A percentile compares a stretch with the other conserved stretches of the same genome.
Evolutionary conservation across 2,797 vertebrate genomes (phyloP).

Genomic region (Peromyscus aztecus): DNA sequence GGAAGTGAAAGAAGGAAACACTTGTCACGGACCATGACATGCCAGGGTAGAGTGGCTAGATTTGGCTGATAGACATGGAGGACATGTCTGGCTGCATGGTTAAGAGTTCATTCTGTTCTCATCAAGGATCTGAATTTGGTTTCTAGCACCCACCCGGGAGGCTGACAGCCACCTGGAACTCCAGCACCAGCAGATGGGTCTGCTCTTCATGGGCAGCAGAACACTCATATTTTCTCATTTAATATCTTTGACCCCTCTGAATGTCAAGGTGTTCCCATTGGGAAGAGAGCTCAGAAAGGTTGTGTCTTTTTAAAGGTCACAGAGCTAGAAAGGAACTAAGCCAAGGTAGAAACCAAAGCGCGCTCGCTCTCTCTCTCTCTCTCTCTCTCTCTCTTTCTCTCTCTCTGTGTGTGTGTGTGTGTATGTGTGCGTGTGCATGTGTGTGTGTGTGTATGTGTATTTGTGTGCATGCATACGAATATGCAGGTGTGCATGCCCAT

Average conservation of each 20-base stretch:
- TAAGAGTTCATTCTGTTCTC: not conserved
- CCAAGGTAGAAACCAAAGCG: not conserved
- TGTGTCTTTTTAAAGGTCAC: conserved; percentile 11
- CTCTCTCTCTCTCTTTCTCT: too few relatives aligned
- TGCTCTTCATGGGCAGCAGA: not conserved
- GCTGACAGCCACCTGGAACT: not conserved
- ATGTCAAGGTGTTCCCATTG: not conserved
- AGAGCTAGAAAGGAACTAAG: not conserved
- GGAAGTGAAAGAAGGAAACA: conserved; percentile 51
- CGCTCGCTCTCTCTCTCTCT: too few relatives aligned
- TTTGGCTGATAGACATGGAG: not conserved
- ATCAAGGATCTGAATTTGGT: not conserved
- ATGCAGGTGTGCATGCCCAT: not conserved
- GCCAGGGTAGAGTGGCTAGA: not conserved
- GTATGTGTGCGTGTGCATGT: too few relatives aligned
- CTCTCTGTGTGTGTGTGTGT: too few relatives aligned
- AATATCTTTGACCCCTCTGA: not conserved
- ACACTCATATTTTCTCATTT: not conserved
- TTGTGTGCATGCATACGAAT: not conserved
- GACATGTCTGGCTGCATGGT: not conserved
- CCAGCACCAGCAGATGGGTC: not conserved
- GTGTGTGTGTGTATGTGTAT: not conserved
- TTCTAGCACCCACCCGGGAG: too few relatives aligned
- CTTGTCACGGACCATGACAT: not conserved
- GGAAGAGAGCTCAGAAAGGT: conserved; percentile 18